Conservation (phyloP, 2,888 invertebrate species). For the Tetrapedia diversipes region DNA sequence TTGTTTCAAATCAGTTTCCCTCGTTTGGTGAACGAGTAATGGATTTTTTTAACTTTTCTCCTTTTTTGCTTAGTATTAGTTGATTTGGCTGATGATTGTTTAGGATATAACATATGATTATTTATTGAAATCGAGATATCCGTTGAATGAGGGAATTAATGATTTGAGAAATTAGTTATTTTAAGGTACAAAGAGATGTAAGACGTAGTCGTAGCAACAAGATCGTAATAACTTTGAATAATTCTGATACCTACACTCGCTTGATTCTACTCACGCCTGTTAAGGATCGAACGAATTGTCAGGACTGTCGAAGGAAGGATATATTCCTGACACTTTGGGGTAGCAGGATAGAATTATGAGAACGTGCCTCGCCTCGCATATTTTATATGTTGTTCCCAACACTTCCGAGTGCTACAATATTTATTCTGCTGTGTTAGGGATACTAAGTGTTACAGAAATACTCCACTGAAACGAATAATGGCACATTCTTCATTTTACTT, state of each 20-base stretch:
- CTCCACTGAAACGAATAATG: not conserved
- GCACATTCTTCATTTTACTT: too few relatives aligned
- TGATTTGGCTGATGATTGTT: too few relatives aligned
- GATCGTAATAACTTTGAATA: not conserved
- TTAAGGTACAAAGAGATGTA: too few relatives aligned
- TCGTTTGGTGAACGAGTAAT: not conserved
- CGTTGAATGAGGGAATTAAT: too few relatives aligned
- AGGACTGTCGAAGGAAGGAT: constrained; percentile 51
- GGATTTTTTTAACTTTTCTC: too few relatives aligned
- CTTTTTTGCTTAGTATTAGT: too few relatives aligned
- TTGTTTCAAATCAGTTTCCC: not conserved
- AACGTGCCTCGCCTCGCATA: constrained; percentile 44
- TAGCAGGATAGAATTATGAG: constrained; percentile 52
- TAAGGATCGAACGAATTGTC: constrained; percentile 35
- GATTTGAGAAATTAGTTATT: too few relatives aligned
- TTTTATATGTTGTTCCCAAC: constrained; percentile 49
- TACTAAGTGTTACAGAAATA: not conserved
- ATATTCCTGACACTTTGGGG: constrained; percentile 48
- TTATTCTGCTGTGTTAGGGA: constrained; percentile 2
- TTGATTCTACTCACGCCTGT: constrained; percentile 23
- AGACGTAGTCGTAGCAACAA: too few relatives aligned
- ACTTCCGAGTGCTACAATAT: constrained; percentile 24
- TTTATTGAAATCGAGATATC: too few relatives aligned
- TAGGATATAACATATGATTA: too few relatives aligned
- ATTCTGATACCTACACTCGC: not conserved